phyloP scores from a whole-genome alignment of 1,140 invertebrate genomes.

The Ooceraea biroi region DNA sequence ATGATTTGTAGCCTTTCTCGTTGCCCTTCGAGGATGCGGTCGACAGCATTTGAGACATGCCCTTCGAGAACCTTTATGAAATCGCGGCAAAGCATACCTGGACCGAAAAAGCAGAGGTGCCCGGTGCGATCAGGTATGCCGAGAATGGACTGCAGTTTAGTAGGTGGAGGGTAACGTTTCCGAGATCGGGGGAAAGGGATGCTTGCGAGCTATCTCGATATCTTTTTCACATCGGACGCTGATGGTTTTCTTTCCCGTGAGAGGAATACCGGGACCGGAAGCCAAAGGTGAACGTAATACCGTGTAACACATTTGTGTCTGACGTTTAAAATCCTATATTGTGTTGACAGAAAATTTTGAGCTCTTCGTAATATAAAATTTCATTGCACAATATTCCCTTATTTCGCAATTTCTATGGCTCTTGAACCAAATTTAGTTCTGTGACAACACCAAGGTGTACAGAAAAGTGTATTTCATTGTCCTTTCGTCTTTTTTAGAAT shows the following conservation, averaged over 20 bases:
- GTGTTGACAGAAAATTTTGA: background rate
- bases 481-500: no score
- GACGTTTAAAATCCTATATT: slow-evolving; percentile 31
- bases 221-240: slow-evolving; percentile 40
- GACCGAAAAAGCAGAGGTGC: slow-evolving; percentile 58
- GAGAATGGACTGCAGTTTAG: slow-evolving; percentile 58
- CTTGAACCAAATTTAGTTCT: background rate
- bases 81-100: slow-evolving; percentile 57
- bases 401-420: slow-evolving; percentile 4
- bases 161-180: slow-evolving; percentile 39
- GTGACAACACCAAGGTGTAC: background rate
- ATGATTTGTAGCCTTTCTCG: slow-evolving; percentile 46
- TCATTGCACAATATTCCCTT: background rate
- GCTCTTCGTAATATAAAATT: background rate
- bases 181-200: slow-evolving; percentile 20
- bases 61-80: slow-evolving; percentile 49
- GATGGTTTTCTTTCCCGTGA: background rate
- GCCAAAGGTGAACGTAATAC: slow-evolving; percentile 18
- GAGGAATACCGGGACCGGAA: background rate
- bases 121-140: slow-evolving; percentile 61
- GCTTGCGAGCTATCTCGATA: slow-evolving; percentile 33
- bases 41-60: slow-evolving; percentile 52
- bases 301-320: slow-evolving; percentile 10
- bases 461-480: no score
- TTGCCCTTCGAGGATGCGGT: slow-evolving; percentile 21